These are phyloP conservation scores for Sebastolobus alascanus DNA, from an alignment of 2,797 vertebrate species.

Conservation along the genomic window DNA sequence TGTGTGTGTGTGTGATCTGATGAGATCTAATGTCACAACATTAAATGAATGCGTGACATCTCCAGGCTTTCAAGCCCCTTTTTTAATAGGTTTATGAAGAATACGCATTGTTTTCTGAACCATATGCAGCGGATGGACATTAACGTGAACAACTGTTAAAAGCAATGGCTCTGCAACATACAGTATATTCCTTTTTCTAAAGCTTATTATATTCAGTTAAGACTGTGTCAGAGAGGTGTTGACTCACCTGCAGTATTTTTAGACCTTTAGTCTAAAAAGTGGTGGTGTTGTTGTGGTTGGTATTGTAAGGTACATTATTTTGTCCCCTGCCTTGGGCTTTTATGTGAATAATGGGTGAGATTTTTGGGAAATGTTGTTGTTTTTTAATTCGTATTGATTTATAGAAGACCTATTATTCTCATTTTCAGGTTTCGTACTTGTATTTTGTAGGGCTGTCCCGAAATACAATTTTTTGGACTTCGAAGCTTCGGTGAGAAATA, in stretches of 20 bases:
- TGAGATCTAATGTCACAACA: conserved; percentile 19
- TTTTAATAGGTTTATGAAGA: neutral
- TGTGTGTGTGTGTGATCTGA: conserved; percentile 9
- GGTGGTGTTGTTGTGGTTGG: neutral
- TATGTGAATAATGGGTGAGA: neutral
- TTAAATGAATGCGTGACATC: neutral
- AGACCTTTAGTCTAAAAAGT: neutral
- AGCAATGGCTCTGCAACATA: neutral
- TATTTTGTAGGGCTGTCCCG: too few relatives aligned
- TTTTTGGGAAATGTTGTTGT: neutral
- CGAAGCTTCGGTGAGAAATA: too few relatives aligned
- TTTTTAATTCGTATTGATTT: too few relatives aligned
- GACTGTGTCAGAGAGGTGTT: neutral
- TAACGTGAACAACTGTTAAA: neutral
- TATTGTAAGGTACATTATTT: neutral
- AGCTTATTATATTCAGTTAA: neutral
- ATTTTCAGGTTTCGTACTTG: too few relatives aligned
- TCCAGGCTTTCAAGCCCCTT: neutral
- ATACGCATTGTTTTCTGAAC: neutral
- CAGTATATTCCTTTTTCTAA: neutral
- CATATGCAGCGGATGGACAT: neutral
- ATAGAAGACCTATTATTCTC: too few relatives aligned
- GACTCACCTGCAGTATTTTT: neutral
- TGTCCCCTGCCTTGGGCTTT: neutral
- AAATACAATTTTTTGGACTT: too few relatives aligned